Base-by-base conservation (phyloP, 2,888 invertebrate genomes). In the Nomada ruficornis region DNA sequence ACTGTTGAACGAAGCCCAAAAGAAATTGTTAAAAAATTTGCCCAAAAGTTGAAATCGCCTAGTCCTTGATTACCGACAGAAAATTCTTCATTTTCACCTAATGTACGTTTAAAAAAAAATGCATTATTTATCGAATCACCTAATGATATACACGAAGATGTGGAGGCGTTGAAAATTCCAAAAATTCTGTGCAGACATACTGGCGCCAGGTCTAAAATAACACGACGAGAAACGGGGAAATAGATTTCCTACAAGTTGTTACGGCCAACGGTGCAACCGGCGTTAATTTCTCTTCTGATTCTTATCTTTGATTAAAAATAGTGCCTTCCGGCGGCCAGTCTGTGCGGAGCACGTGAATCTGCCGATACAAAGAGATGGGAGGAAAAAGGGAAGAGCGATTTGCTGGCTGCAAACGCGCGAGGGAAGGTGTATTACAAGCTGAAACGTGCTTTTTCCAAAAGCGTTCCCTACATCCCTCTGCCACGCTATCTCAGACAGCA, bases 221-320 rank as follows among this genome's bases (percentile, higher is more conserved):
- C 15, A 2, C 1, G 20, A 64, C n/a, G 44, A 67, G 36, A 23
- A 29, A 15, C 20, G 47, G 52, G 15, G 42, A 52, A 36, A 52
- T 55, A 47, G 60, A n/a, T 78, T 71, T 29, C 63, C 23, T 52
- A 23, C 71, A 70, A 75, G 78, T 54, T 54, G 72, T 63, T 71
- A 64, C 71, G 65, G 52, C 83, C 59, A 74, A 74, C 83, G 83
- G 70, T 69, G 67, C 29, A 75, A 83, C 83, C 83, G 69, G 44
- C 79, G 71, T 74, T 83, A 78, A 83, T 79, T 68, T 62, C 62
- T 72, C 57, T 62, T 62, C 69, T 65, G 79, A 68, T 63, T 67
- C 44, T 60, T 79, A 72, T 76, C 59, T 44, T 68, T 75, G 78
- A 83, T 83, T 83, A 83, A 83, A 83, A 83, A 83, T 79, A 83